phyloP scores from a whole-genome alignment of 2,797 vertebrate species.

The Atherinosoma microstoma region DNA sequence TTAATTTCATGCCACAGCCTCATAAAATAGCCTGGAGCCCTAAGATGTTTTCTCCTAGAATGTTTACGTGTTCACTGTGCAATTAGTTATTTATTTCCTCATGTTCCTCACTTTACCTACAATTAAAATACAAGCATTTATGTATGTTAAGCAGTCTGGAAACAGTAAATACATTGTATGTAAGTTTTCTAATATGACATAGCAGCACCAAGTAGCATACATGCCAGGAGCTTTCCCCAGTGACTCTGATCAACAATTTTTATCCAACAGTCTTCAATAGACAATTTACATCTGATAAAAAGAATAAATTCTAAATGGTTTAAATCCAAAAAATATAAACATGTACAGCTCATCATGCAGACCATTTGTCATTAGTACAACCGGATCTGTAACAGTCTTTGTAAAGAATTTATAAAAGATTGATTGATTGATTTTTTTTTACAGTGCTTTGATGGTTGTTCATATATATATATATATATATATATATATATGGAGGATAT shows the following conservation, averaged over 20 bases:
- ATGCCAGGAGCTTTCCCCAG: not conserved
- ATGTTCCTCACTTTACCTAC: not conserved
- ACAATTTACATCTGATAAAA: not conserved
- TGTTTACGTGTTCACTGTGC: not conserved
- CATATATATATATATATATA: too few species aligned
- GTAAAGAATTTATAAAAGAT: not conserved
- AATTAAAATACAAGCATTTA: slow-evolving; percentile 2
- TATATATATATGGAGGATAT: too few species aligned
- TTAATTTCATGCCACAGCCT: not conserved
- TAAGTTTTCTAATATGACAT: not conserved
- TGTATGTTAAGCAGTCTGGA: not conserved
- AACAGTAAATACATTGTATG: not conserved
- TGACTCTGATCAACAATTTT: not conserved
- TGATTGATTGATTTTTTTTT: not conserved
- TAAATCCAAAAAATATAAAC: not conserved
- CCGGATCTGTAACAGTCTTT: not conserved
- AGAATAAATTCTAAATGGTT: not conserved
- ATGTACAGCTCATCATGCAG: too few species aligned
- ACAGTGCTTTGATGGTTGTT: too few species aligned
- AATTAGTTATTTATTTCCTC: not conserved
- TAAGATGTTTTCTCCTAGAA: not conserved
- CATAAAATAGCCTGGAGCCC: not conserved
- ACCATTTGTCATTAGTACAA: not conserved
- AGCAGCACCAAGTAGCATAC: not conserved
- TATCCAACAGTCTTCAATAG: not conserved